Conservation (phyloP, 2,888 invertebrate species). For the Chrysolina haemoptera region DNA sequence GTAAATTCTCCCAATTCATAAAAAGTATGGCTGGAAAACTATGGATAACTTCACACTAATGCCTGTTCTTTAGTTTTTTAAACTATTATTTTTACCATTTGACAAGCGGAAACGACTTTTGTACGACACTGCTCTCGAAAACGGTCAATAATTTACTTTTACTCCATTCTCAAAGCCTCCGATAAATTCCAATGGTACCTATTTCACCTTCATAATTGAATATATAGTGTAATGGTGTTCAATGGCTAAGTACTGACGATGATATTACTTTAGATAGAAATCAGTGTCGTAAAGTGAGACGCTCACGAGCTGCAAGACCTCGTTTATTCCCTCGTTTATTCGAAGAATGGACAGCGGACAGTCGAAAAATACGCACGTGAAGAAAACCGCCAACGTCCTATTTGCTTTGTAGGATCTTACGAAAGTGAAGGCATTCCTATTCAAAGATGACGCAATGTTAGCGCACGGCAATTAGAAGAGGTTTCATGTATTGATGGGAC, state of each 20-base stretch:
- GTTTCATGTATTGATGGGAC: not conserved
- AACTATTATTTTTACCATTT: no score
- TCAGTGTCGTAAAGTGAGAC: slow-evolving; percentile 54
- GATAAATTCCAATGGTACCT: slow-evolving; percentile 9
- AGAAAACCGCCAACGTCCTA: slow-evolving; percentile 16
- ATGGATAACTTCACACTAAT: no score
- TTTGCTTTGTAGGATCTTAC: slow-evolving; percentile 16
- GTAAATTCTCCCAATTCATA: no score
- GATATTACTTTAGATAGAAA: slow-evolving; percentile 46
- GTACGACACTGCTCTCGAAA: slow-evolving; percentile 20
- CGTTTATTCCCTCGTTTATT: slow-evolving; percentile 51
- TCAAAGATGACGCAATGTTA: slow-evolving; percentile 6
- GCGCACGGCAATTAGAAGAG: slow-evolving; percentile 1
- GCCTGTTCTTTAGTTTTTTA: no score
- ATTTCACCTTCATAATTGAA: slow-evolving; percentile 31
- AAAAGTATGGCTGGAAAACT: no score
- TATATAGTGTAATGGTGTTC: slow-evolving; percentile 33
- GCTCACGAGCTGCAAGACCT: slow-evolving; percentile 51
- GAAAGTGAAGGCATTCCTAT: slow-evolving; percentile 40
- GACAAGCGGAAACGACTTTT: not conserved
- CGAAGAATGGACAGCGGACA: slow-evolving; percentile 37
- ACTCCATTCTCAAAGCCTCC: slow-evolving; percentile 2
- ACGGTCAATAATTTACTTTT: slow-evolving; percentile 14
- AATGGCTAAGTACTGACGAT: slow-evolving; percentile 24
- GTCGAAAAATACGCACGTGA: slow-evolving; percentile 36